Base-by-base conservation (phyloP, 2,797 vertebrate species). In the Xerus rutilus region DNA sequence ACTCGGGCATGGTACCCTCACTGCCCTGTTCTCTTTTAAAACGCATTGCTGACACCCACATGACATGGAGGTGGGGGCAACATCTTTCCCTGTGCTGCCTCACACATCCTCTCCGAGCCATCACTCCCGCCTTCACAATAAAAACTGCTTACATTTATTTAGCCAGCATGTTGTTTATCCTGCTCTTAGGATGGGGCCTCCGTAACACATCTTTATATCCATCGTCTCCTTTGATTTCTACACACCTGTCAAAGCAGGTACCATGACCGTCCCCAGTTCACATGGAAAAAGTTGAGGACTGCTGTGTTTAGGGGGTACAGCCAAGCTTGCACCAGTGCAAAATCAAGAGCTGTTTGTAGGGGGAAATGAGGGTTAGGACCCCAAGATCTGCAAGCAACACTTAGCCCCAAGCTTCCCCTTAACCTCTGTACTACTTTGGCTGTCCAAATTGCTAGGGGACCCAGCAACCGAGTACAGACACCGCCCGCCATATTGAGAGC, bases 151-250 rank as follows among this genome's bases (percentile, higher is more conserved):
- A 21, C 2, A 0, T 49, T 20, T n/a, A 79, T 43, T 77, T 49
- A 52, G 32, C 30, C 21, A 21, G 32, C 18, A 0, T 3, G 20
- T 18, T 21, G 0, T 47, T 7, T 13, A 2, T 2, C 10, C 0
- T 6, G 30, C 45, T 76, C 67, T 17, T 47, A 28, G 65, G 28
- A 30, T 2, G 4, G 35, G 7, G 7, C 14, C 9, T 6, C 28
- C 0, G 59, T 5, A n/a, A 7, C 23, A 23, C 8, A 9, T 12
- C 39, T 62, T 17, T 1, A 1, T 14, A 7, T 1, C 12, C 28
- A 3, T 18, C 4, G 28, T 23, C 52, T 70, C 7, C 0, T 14
- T 43, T 49, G 35, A 84, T 20, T 73, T 21, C 23, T 3, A 0
- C 1, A 70, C 12, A 28, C 23, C 28, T 47, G 25, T 1, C 15